A percentile compares a stretch with the other conserved stretches of the same genome.
phyloP scores from a whole-genome alignment of 1,140 invertebrate genomes.

The Dreissena rostriformis region DNA sequence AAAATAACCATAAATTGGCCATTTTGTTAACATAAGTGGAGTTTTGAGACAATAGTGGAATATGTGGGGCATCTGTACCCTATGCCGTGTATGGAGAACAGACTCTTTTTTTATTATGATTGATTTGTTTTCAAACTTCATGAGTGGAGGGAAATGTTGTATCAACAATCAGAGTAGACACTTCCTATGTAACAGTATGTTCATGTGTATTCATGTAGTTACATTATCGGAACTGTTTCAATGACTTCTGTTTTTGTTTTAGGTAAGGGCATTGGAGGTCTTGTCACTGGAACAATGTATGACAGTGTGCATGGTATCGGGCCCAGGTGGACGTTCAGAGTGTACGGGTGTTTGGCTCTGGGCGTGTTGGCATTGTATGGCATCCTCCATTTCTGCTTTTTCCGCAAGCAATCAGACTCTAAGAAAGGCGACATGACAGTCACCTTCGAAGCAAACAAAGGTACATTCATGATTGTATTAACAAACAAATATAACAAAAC shows the following conservation, averaged over 20 bases:
- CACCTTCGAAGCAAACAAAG: too few relatives aligned
- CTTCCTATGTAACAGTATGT: neutral
- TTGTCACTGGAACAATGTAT: slow-evolving; percentile 60
- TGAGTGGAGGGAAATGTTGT: neutral
- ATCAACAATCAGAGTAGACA: neutral
- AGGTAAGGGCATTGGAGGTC: slow-evolving; percentile 65
- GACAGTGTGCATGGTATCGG: slow-evolving; percentile 45
- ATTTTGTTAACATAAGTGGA: too few relatives aligned
- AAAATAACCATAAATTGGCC: too few relatives aligned
- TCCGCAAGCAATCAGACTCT: neutral
- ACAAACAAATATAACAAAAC: too few relatives aligned
- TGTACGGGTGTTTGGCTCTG: slow-evolving; percentile 58
- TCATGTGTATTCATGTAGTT: neutral
- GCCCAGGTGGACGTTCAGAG: slow-evolving; percentile 61
- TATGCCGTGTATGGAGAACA: too few relatives aligned
- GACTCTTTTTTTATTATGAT: too few relatives aligned
- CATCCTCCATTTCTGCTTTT: slow-evolving; percentile 39
- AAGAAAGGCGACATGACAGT: too few relatives aligned
- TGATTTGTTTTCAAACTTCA: too few relatives aligned
- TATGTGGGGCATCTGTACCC: too few relatives aligned
- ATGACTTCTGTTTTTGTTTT: slow-evolving; percentile 7
- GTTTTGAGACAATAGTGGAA: too few relatives aligned
- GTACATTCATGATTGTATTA: too few relatives aligned
- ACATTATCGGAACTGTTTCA: neutral
- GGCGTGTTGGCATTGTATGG: slow-evolving; percentile 50